These are phyloP conservation scores for Acrocyrtus sp. DNA, from an alignment of 2,888 invertebrate species.

Conservation along the genomic window DNA sequence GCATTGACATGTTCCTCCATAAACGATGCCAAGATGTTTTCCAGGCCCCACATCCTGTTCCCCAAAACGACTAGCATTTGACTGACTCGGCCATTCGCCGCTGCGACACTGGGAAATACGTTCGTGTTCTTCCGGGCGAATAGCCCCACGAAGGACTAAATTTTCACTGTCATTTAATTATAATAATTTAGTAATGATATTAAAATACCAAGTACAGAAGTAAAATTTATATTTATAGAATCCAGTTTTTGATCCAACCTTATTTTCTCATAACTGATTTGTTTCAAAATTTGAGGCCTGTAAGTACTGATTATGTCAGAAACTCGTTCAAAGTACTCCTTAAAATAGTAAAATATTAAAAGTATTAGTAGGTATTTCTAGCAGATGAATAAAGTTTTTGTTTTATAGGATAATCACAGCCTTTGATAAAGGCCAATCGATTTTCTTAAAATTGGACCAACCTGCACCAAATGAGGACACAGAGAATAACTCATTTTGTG, in stretches of 20 bases:
- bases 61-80: constrained; percentile 38
- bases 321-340: constrained; percentile 55
- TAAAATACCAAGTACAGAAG: too few species aligned
- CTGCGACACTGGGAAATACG: constrained; percentile 22
- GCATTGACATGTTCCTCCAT: constrained; percentile 45
- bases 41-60: constrained; percentile 55
- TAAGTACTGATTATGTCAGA: constrained; percentile 49
- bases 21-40: constrained; percentile 41
- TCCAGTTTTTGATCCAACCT: too few species aligned
- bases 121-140: constrained; percentile 45
- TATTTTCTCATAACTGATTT: constrained; percentile 50
- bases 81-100: constrained; percentile 30
- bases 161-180: too few species aligned
- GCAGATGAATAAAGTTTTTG: too few species aligned
- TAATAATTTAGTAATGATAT: too few species aligned
- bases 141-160: constrained; percentile 39
- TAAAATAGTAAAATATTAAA: too few species aligned
- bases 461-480: constrained; percentile 57
- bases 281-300: constrained; percentile 53
- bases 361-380: too few species aligned
- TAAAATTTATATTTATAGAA: too few species aligned
- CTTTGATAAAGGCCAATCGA: too few species aligned
- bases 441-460: too few species aligned
- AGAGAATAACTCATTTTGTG: constrained; percentile 38
- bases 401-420: too few species aligned